Evolutionary conservation across 2,797 vertebrate species (phyloP).

Genomic region (Peromyscus eremicus): DNA sequence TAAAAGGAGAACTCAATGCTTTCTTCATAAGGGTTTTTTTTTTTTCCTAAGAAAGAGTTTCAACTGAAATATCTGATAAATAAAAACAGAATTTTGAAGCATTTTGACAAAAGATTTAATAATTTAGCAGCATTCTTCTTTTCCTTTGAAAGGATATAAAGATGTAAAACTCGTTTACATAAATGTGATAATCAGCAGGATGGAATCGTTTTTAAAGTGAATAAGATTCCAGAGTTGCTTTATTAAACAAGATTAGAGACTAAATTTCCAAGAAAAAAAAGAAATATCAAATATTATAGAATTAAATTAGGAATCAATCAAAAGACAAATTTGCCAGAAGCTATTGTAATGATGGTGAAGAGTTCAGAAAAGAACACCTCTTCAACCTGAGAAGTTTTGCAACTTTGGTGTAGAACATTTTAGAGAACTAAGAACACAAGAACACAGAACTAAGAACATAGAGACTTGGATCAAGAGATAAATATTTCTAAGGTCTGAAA

Average conservation of each 20-base stretch:
- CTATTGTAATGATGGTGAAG: neutral
- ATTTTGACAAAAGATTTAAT: conserved; percentile 76
- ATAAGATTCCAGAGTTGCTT: neutral
- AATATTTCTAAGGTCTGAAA: neutral
- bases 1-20: conserved; percentile 71
- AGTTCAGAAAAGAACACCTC: neutral
- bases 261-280: conserved; percentile 49
- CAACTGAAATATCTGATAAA: conserved; percentile 74
- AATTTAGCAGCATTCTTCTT: conserved; percentile 67
- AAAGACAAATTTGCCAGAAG: conserved; percentile 36
- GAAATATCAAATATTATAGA: conserved; percentile 6
- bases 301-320: neutral
- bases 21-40: conserved; percentile 69
- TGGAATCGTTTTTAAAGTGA: conserved; percentile 50
- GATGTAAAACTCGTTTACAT: conserved; percentile 64
- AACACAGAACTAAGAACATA: neutral
- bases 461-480: neutral
- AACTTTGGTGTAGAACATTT: neutral
- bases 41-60: conserved; percentile 70
- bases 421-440: neutral
- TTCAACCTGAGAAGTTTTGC: neutral
- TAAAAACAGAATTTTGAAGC: conserved; percentile 69
- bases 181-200: conserved; percentile 48
- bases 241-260: conserved; percentile 34
- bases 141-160: conserved; percentile 59